Percentiles rank a stretch among this genome's conserved stretches.
Evolutionary conservation across 2,113 vertebrate genomes (phyloP).

Genomic region (Dolichotis patagonum): DNA sequence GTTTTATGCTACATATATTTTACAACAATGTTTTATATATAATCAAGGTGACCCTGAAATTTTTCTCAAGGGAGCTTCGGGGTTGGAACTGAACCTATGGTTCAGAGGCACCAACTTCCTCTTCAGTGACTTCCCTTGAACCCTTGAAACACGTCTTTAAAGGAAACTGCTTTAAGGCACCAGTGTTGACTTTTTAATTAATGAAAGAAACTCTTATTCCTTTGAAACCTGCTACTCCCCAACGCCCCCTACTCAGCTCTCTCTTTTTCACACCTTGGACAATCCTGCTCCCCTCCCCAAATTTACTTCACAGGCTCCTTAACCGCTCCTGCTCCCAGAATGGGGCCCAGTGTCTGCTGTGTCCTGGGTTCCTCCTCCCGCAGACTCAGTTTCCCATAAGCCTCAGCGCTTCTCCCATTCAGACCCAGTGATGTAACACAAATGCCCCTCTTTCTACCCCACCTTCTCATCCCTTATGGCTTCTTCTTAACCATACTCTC

Average conservation of each 20-base stretch:
- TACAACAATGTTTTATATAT: neutral
- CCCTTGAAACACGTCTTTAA: neutral
- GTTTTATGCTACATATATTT: neutral
- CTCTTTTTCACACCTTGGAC: rapidly evolving
- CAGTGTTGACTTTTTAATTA: neutral
- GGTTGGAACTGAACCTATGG: neutral
- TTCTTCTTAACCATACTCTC: neutral
- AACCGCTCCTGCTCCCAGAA: neutral
- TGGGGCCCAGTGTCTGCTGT: neutral
- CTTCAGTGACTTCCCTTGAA: neutral
- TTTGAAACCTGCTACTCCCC: neutral
- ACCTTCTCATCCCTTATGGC: neutral
- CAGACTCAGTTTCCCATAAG: neutral
- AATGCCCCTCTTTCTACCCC: neutral
- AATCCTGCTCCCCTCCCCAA: rapidly evolving
- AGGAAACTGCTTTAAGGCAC: neutral
- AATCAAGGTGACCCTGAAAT: neutral
- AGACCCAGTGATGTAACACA: neutral
- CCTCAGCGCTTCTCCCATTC: neutral
- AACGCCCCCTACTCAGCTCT: rapidly evolving
- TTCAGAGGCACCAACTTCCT: neutral
- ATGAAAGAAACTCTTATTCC: neutral
- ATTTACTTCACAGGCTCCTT: neutral
- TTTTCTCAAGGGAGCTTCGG: neutral
- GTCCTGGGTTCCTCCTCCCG: neutral